Evolutionary conservation across 2,888 invertebrate species (phyloP), one percentile per base, ranked within the genome.

Genomic region (Corythucha ciliata): DNA sequence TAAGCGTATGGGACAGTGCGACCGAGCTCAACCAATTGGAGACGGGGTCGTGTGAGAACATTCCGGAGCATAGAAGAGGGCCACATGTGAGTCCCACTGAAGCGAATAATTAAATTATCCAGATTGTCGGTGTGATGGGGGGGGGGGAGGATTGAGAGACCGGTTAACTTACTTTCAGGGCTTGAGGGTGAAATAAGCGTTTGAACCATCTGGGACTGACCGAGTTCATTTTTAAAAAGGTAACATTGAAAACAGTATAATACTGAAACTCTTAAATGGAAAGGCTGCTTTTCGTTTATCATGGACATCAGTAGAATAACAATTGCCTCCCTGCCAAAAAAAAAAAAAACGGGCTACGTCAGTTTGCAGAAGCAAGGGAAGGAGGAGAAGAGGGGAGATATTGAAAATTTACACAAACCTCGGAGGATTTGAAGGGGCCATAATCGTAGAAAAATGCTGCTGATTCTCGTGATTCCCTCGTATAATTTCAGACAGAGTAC

Each of bases 191-290:
- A 45, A 12, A 98, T 72, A 1, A 98, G 73, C 0, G 96, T 96
- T 65, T 91, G 87, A 1, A 98, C 83, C 2, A 98, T 78, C 60
- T 83, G 79, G 1, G 81, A 81, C 68, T 94, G 93, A 2, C 88
- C 88, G 24, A 80, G 75, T 66, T 90, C 87, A 68, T 98, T 98
- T 70, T 86, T 89, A 68, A 85, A 90, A 7, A 98, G 72, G 68
- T 87, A 98, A 67, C 92, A 93, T 72, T 97, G 84, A 69, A 98
- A 96, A 68, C 93, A 94, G 69, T 99, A 98, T 1, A 98, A 78
- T 2, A 97, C 93, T 1, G 97, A 88, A 67, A 92, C 92, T 56
- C 98, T 81, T 63, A 88, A 68, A 1, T 72, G 71, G 66, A 97
- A 86, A 0, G 93, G 87, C 67, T 98, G 98, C 64, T 93, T 94